phyloP scores from a whole-genome alignment of 2,113 vertebrate species.

The Scytalopus superciliaris region DNA sequence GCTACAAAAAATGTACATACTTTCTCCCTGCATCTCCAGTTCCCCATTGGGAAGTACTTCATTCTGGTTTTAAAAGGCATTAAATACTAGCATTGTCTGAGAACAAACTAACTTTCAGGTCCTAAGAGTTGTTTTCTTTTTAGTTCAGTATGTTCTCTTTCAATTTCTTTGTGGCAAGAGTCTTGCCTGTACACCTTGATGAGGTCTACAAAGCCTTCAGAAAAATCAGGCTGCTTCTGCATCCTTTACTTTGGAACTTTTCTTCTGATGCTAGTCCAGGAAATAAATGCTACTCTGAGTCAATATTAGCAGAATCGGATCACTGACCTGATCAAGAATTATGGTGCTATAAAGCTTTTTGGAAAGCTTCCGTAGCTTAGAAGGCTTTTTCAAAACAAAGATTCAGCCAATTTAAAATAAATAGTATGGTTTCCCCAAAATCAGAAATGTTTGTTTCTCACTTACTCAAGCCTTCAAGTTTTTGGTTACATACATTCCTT shows the following conservation, averaged over 20 bases:
- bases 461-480: neutral
- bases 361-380: neutral
- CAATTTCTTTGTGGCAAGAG: rapidly evolving
- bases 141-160: neutral
- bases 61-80: neutral
- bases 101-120: neutral
- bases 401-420: neutral
- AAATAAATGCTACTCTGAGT: neutral
- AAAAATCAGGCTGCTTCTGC: neutral
- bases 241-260: neutral
- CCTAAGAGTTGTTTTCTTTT: neutral
- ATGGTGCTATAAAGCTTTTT: neutral
- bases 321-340: neutral
- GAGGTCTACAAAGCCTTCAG: neutral
- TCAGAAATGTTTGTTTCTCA: neutral
- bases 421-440: neutral
- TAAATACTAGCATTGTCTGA: neutral
- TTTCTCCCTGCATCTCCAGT: neutral
- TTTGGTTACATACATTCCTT: neutral
- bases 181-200: rapidly evolving
- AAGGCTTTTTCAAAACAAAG: neutral
- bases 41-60: neutral
- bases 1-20: neutral
- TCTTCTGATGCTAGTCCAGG: neutral
- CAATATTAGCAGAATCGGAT: neutral